phyloP scores from a whole-genome alignment of 2,888 invertebrate genomes.

The Drosophila austrosaltans region DNA sequence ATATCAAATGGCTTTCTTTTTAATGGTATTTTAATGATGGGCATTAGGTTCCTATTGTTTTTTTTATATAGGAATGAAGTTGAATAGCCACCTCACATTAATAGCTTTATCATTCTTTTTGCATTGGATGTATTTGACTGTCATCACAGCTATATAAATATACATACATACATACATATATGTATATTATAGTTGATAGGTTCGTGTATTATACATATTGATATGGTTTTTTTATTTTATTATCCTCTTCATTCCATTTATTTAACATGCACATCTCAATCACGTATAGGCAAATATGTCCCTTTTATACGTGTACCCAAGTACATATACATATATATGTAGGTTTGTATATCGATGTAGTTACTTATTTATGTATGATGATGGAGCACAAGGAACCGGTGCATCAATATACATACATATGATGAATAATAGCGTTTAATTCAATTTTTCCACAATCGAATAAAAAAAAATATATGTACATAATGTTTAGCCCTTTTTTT shows the following conservation, averaged over 20 bases:
- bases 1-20: too few species aligned
- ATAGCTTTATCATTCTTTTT: neutral
- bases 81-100: neutral
- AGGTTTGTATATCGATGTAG: neutral
- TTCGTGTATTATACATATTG: conserved; percentile 22
- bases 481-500: neutral
- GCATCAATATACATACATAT: neutral
- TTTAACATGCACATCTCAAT: conserved; percentile 15
- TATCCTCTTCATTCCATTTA: conserved; percentile 13
- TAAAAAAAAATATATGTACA: neutral
- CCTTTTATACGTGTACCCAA: conserved; percentile 14
- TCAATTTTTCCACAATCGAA: neutral
- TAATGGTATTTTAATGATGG: too few species aligned
- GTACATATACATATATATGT: conserved; percentile 2
- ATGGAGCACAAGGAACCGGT: neutral
- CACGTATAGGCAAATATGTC: conserved; percentile 17
- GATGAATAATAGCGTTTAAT: conserved; percentile 5
- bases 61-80: too few species aligned
- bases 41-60: too few species aligned
- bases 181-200: conserved; percentile 26
- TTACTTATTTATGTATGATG: conserved; percentile 10
- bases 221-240: conserved; percentile 18
- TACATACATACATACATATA: neutral
- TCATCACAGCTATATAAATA: neutral
- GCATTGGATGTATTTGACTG: neutral